Evolutionary conservation across 2,888 invertebrate genomes (phyloP).

Genomic region (Eupithecia tripunctaria): DNA sequence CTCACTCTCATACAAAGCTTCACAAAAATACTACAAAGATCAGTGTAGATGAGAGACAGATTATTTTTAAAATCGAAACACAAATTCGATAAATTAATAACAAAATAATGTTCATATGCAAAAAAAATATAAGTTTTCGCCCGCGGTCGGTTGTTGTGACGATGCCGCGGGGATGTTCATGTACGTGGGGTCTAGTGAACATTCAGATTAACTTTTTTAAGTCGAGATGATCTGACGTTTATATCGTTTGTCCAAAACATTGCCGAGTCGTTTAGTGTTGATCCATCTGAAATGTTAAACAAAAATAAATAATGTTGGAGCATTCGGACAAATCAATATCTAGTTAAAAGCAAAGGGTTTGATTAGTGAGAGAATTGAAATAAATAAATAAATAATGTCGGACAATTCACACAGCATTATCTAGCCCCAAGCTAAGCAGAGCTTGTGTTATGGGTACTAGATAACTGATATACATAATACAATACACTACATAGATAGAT

Average conservation of each 20-base stretch:
- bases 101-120: constrained; percentile 79
- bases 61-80: constrained; percentile 70
- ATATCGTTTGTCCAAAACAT: constrained; percentile 54
- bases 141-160: constrained; percentile 45
- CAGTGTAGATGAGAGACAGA: constrained; percentile 66
- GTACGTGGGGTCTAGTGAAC: constrained; percentile 14
- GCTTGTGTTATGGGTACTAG: too few species aligned
- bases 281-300: constrained; percentile 72
- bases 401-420: too few species aligned
- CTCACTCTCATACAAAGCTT: constrained; percentile 66
- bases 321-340: too few species aligned
- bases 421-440: too few species aligned
- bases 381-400: too few species aligned
- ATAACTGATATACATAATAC: too few species aligned
- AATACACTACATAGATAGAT: too few species aligned
- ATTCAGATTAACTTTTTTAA: constrained; percentile 50
- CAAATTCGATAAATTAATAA: constrained; percentile 77
- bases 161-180: constrained; percentile 45
- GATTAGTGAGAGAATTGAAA: too few species aligned
- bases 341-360: too few species aligned
- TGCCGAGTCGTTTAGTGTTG: constrained; percentile 70
- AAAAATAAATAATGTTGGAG: not conserved
- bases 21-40: constrained; percentile 77
- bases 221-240: constrained; percentile 56
- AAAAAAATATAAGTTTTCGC: constrained; percentile 61